These are phyloP conservation scores for Corythoichthys haematopterus DNA, from an alignment of 2,113 vertebrate genomes.

Conservation along the genomic window DNA sequence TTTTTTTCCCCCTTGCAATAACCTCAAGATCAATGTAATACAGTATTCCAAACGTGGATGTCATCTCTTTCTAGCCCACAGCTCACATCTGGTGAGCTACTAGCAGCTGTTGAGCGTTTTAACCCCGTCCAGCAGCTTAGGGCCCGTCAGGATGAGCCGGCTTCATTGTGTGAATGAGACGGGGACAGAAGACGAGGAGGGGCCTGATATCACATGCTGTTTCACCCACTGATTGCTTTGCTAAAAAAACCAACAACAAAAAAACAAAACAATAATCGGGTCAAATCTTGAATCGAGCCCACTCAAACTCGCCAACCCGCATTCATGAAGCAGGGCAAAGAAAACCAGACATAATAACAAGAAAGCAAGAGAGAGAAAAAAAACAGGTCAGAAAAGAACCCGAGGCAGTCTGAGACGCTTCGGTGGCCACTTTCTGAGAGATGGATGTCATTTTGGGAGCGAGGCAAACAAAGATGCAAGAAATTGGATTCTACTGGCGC, in stretches of 20 bases:
- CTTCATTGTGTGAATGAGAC: slow-evolving; percentile 16
- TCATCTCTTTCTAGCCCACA: slow-evolving; percentile 33
- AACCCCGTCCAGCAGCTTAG: slow-evolving; percentile 50
- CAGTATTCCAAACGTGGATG: not conserved
- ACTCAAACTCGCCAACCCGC: slow-evolving; percentile 19
- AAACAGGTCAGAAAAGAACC: slow-evolving; percentile 6
- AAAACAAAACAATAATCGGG: slow-evolving; percentile 45
- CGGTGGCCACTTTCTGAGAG: slow-evolving; percentile 27
- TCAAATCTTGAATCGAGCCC: slow-evolving; percentile 52
- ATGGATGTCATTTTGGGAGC: slow-evolving; percentile 29
- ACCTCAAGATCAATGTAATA: too few species aligned
- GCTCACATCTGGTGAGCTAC: slow-evolving; percentile 51
- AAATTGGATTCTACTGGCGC: slow-evolving; percentile 1
- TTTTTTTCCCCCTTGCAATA: too few species aligned
- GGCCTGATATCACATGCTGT: slow-evolving; percentile 46
- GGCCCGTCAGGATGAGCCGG: slow-evolving; percentile 44
- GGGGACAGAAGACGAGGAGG: slow-evolving; percentile 29
- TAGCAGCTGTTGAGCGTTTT: slow-evolving; percentile 51
- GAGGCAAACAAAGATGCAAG: slow-evolving; percentile 23
- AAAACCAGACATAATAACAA: slow-evolving; percentile 46
- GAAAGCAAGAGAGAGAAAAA: not conserved
- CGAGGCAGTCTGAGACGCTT: slow-evolving; percentile 14
- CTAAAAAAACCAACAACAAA: slow-evolving; percentile 31
- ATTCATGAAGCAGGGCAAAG: slow-evolving; percentile 12
- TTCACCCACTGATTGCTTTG: slow-evolving; percentile 47